Conservation (phyloP, 2,113 vertebrate genomes). For the Eupsittula cactorum region DNA sequence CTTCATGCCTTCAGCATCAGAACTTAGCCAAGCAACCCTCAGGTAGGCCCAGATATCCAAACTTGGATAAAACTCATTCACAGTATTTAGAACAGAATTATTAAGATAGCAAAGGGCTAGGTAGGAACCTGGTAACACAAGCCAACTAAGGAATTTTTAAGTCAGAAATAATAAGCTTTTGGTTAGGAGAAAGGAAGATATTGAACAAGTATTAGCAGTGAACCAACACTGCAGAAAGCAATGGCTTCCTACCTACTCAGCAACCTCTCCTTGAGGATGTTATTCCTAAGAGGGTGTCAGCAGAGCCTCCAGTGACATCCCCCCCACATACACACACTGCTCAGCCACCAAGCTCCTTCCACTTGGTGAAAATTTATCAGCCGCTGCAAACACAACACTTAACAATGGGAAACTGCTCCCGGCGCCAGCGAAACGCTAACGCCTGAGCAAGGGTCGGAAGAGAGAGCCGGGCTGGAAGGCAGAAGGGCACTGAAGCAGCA, state of each 20-base stretch:
- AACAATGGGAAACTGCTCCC: not conserved
- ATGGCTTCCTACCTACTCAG: not conserved
- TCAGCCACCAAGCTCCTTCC: not conserved
- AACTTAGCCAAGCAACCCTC: not conserved
- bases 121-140: not conserved
- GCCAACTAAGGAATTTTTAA: not conserved
- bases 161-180: not conserved
- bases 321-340: too few species aligned
- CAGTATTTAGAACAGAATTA: not conserved
- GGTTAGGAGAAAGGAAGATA: not conserved
- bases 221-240: not conserved
- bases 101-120: not conserved
- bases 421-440: not conserved
- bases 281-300: not conserved
- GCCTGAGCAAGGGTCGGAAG: accelerated
- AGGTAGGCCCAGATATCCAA: not conserved
- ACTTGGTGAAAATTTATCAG: not conserved
- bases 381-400: not conserved
- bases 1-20: not conserved
- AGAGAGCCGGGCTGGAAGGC: not conserved
- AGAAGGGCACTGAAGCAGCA: not conserved
- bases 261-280: not conserved
- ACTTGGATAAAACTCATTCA: not conserved
- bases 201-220: not conserved
- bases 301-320: not conserved